Evolutionary conservation across 2,888 invertebrate genomes (phyloP), one percentile per base, ranked within the genome.

Genomic region (Drosophila melanosoma): DNA sequence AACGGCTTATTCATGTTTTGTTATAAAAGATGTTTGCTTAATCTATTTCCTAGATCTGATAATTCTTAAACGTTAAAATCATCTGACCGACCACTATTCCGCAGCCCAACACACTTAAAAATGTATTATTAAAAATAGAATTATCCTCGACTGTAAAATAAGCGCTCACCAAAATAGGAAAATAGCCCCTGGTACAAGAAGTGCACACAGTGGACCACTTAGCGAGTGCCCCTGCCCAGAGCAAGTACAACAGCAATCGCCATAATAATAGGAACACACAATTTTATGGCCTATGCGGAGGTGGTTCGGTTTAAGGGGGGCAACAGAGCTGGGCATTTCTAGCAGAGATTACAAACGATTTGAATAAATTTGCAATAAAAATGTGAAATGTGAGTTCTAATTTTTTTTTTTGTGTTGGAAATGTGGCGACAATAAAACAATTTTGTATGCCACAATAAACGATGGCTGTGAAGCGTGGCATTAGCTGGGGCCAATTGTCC

Each of bases 351-450:
- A 89, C 85, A 76, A 82, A 76, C 77, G 87, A 90, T 87, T 87
- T 87, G 87, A 87, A 87, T 87, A 87, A 90, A 87, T 87, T 90
- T 89, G 89, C 87, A 89, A 90, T 87, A 90, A 87, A 89, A 83
- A 87, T 66, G 73, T 72, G 79, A 89, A 79, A 87, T 68, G 75
- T 70, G 79, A 89, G 75, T 84, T 84, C 60, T 71, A 81, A 73
- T 70, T 70, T 59, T 49, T n/a, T n/a, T 48, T 49, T 40, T 48
- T 33, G n/a, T 62, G n/a, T 69, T 72, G 62, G 51, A 78, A 84
- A 61, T 85, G 87, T 76, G 77, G 90, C 79, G 89, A 90, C 87
- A 90, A 90, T 87, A 87, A 87, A 87, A 87, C 89, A 89, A 87
- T 87, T 87, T 87, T 76, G 83, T 84, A 87, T 69, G 84, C 75